phyloP scores from a whole-genome alignment of 2,113 vertebrate species.

The Apodemus speciosus region DNA sequence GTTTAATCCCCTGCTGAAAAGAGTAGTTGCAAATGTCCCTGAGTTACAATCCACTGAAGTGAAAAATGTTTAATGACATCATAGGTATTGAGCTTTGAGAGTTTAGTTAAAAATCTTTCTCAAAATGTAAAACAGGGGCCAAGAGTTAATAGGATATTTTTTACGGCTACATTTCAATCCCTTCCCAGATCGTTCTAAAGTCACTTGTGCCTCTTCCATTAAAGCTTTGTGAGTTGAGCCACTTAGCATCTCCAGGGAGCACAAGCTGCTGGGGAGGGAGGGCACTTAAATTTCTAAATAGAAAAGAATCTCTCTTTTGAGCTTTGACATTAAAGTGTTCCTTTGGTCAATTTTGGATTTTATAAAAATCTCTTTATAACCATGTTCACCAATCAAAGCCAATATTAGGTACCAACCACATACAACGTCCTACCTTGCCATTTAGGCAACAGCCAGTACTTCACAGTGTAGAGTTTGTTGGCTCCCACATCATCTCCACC shows the following conservation, averaged over 20 bases:
- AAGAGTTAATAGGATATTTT: conserved; percentile 86
- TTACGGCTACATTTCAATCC: conserved; percentile 80
- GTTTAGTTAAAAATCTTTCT: conserved; percentile 84
- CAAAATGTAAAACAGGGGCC: conserved; percentile 83
- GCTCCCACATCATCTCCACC: neutral
- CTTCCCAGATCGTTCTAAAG: conserved; percentile 79
- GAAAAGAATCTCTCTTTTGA: conserved; percentile 63
- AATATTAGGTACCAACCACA: neutral
- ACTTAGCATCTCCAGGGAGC: conserved; percentile 65
- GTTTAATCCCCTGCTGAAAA: conserved; percentile 83
- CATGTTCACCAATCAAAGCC: conserved; percentile 24
- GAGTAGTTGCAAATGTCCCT: conserved; percentile 81
- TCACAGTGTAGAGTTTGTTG: neutral
- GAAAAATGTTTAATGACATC: conserved; percentile 85
- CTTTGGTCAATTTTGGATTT: conserved; percentile 62
- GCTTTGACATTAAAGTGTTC: conserved; percentile 57
- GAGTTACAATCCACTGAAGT: conserved; percentile 84
- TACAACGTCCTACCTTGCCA: neutral
- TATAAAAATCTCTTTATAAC: conserved; percentile 49
- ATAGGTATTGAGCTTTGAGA: conserved; percentile 83
- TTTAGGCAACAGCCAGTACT: neutral
- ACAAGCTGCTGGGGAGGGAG: neutral
- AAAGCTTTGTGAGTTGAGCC: conserved; percentile 73
- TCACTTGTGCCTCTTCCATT: conserved; percentile 76
- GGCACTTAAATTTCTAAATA: conserved; percentile 53